phyloP scores from a whole-genome alignment of 2,888 invertebrate species.

The Machimus rusticus region DNA sequence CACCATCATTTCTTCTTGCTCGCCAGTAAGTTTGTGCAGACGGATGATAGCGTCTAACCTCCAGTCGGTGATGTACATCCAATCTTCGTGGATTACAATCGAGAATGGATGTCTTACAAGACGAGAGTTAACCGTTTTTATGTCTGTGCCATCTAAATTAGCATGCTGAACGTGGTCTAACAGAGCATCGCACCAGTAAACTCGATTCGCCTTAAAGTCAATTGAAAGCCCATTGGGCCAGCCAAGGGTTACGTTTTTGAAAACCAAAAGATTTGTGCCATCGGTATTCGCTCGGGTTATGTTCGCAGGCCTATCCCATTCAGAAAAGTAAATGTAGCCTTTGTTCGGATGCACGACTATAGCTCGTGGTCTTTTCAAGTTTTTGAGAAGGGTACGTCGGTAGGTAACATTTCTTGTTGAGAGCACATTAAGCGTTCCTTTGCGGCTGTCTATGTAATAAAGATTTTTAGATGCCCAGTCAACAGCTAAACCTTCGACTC shows the following conservation, averaged over 20 bases:
- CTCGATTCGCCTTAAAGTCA: conserved; percentile 84
- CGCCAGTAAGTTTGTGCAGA: conserved; percentile 87
- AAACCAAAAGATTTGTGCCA: conserved; percentile 85
- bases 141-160: conserved; percentile 88
- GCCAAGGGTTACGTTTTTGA: conserved; percentile 89
- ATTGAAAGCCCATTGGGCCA: conserved; percentile 98
- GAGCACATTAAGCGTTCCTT: conserved; percentile 92
- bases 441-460: conserved; percentile 93
- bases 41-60: conserved; percentile 92
- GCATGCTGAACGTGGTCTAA: conserved; percentile 96
- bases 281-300: conserved; percentile 93
- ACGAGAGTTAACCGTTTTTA: conserved; percentile 86
- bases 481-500: conserved; percentile 93
- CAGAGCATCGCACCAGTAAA: conserved; percentile 98
- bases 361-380: conserved; percentile 91
- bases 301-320: conserved; percentile 96
- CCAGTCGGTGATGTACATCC: conserved; percentile 98
- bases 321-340: conserved; percentile 93
- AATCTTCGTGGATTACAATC: conserved; percentile 87
- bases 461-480: conserved; percentile 96
- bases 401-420: conserved; percentile 86
- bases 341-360: conserved; percentile 97
- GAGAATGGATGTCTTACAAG: conserved; percentile 90
- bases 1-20: conserved; percentile 84
- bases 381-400: conserved; percentile 82